Percentiles rank a stretch among this genome's conserved stretches.
Conservation (phyloP, 2,113 vertebrate species). For the Xyliphius kryptos region DNA sequence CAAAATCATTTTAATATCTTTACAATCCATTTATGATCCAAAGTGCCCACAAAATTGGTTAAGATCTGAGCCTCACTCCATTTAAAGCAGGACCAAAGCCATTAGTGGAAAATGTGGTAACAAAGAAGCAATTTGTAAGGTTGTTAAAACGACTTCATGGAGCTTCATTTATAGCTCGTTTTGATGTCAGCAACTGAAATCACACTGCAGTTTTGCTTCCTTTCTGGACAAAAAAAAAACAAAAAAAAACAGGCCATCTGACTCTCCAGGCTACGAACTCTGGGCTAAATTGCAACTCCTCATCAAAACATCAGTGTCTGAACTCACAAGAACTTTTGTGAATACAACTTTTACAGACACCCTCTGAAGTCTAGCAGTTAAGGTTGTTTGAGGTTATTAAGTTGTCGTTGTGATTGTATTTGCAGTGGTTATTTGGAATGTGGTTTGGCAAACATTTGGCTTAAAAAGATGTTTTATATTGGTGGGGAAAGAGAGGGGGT, state of each 20-base stretch:
- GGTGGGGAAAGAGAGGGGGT: too few species aligned
- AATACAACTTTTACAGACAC: too few species aligned
- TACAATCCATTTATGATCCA: background rate
- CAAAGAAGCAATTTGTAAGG: background rate
- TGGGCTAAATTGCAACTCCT: background rate
- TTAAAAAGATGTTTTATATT: too few species aligned
- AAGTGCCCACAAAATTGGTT: background rate
- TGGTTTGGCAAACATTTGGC: too few species aligned
- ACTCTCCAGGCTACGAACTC: too few species aligned
- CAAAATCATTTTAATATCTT: background rate
- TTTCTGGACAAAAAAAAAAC: background rate
- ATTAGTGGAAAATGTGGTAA: background rate
- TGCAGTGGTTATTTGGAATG: too few species aligned
- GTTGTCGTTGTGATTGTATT: too few species aligned
- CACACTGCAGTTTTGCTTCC: background rate
- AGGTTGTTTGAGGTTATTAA: too few species aligned
- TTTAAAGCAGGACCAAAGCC: background rate
- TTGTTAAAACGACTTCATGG: background rate
- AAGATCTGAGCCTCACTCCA: background rate
- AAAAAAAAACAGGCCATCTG: background rate
- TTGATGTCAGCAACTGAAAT: conserved; percentile 1
- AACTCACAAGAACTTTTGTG: too few species aligned
- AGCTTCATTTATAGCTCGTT: conserved; percentile 13
- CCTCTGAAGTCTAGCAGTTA: too few species aligned
- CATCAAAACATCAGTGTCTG: background rate